phyloP scores from a whole-genome alignment of 2,888 invertebrate species.

The Pyrgus malvae region DNA sequence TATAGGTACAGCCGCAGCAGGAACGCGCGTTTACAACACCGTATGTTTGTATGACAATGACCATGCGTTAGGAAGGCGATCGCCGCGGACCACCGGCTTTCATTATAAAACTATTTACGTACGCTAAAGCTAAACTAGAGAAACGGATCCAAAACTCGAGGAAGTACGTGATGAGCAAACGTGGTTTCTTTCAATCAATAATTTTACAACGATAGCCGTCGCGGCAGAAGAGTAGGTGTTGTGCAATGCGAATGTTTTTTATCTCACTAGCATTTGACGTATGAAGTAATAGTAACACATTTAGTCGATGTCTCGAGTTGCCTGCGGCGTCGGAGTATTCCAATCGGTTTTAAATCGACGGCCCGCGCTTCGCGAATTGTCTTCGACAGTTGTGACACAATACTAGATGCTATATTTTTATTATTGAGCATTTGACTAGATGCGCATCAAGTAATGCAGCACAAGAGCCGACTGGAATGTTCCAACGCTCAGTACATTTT shows the following conservation, averaged over 20 bases:
- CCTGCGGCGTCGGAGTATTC: constrained; percentile 53
- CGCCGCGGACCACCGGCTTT: constrained; percentile 46
- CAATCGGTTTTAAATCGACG: constrained; percentile 25
- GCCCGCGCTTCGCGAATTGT: constrained; percentile 21
- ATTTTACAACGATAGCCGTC: constrained; percentile 66
- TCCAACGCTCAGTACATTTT: constrained; percentile 42
- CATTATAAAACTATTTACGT: constrained; percentile 63
- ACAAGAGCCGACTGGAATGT: constrained; percentile 29
- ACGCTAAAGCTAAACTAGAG: constrained; percentile 66
- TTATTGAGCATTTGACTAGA: constrained; percentile 73
- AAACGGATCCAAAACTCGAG: constrained; percentile 72
- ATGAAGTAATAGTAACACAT: constrained; percentile 76
- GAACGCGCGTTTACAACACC: constrained; percentile 31
- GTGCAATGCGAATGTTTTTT: constrained; percentile 51
- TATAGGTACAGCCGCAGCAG: constrained; percentile 23
- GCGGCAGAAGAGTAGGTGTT: constrained; percentile 53
- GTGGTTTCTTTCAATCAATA: constrained; percentile 53
- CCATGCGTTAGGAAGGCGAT: constrained; percentile 50
- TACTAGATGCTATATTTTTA: constrained; percentile 50
- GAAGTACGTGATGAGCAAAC: constrained; percentile 77
- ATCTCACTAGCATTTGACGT: constrained; percentile 52
- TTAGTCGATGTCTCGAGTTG: constrained; percentile 77
- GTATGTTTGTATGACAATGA: constrained; percentile 58
- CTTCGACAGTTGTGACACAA: constrained; percentile 41
- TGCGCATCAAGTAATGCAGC: constrained; percentile 42